Base-by-base conservation (phyloP, 92 coral and sea anemone species). In the Phenganax marumi region DNA sequence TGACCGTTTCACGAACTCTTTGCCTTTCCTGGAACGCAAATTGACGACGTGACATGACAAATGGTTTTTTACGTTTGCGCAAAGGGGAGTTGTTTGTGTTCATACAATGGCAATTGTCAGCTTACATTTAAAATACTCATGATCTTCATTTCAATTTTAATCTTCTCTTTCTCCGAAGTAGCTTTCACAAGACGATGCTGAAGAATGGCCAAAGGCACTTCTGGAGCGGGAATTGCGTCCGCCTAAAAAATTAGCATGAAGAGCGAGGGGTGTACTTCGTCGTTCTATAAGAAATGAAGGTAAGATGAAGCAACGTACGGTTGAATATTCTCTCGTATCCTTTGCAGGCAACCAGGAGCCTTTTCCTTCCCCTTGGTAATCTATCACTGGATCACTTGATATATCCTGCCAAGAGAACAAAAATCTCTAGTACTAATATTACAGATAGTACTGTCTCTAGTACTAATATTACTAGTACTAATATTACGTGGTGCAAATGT, bases 211-310 rank as follows among this genome's bases (percentile, higher is more conserved):
- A 96, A 85, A 22, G 92, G 91, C 16, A 95, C 98, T 76, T 95
- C 97, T 16, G 97, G 98, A 2, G 91, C 89, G 18, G 98, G 95
- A 17, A 95, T 89, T 16, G 97, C 98, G 83, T 95, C 98, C 22
- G 80, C 84, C 98, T 95, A 73, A 0, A 19, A 50, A 57, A 3
- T 49, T 72, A 23, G 13, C 21, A 75, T 12, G 12, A 48, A 3
- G 25, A 52, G 56, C 43, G 17, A 7, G 43, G 43, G 43, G 43
- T 33, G 21, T 56, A 14, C 63, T 14, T 56, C 17, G 22, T 21
- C 7, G 1, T 8, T 1, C 3, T 56, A 1, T 56, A 56, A 13
- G 63, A 19, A 56, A 56, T 56, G 17, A 56, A 1, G 21, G 21
- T 56, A 13, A 19, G 17, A 63, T 63, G 2, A 63, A 63, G 48